These are phyloP conservation scores for Mormyrus iriodes DNA, from an alignment of 2,113 vertebrate genomes.

Conservation along the genomic window DNA sequence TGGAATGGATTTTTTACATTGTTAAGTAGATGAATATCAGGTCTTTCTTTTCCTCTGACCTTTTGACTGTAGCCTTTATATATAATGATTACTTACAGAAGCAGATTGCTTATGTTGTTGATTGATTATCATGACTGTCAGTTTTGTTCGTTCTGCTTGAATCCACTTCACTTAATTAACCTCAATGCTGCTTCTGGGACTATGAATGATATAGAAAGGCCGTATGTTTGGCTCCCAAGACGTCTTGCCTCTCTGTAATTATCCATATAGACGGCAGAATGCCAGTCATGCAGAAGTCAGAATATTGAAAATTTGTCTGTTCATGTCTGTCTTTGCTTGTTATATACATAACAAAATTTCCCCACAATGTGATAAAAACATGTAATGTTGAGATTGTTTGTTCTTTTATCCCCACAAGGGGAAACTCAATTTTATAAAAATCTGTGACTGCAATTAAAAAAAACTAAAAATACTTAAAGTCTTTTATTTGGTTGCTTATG, in stretches of 20 bases:
- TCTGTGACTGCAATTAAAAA: too few relatives aligned
- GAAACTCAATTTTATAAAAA: too few relatives aligned
- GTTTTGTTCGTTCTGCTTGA: slow-evolving; percentile 19
- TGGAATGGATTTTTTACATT: slow-evolving; percentile 7
- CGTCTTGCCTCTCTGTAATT: not conserved
- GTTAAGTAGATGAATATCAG: slow-evolving; percentile 7
- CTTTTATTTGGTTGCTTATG: not conserved
- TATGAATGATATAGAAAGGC: not conserved
- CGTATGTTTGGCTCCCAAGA: not conserved
- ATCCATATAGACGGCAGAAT: not conserved
- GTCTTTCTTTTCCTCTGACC: not conserved
- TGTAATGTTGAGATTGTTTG: too few relatives aligned
- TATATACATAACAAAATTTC: too few relatives aligned
- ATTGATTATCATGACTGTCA: slow-evolving; percentile 22
- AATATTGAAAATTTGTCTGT: not conserved
- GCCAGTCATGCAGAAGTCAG: not conserved
- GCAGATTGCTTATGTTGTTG: slow-evolving; percentile 12
- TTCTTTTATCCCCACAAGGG: too few relatives aligned
- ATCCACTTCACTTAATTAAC: slow-evolving; percentile 24
- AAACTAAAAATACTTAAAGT: not conserved
- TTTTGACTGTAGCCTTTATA: slow-evolving; percentile 7
- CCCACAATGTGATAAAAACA: too few relatives aligned
- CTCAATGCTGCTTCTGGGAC: slow-evolving; percentile 20
- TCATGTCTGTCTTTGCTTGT: not conserved
- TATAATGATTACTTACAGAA: not conserved